Percentiles rank a stretch among this genome's conserved stretches.
Conservation (phyloP, 2,113 vertebrate genomes). For the Gymnorhina tibicen region DNA sequence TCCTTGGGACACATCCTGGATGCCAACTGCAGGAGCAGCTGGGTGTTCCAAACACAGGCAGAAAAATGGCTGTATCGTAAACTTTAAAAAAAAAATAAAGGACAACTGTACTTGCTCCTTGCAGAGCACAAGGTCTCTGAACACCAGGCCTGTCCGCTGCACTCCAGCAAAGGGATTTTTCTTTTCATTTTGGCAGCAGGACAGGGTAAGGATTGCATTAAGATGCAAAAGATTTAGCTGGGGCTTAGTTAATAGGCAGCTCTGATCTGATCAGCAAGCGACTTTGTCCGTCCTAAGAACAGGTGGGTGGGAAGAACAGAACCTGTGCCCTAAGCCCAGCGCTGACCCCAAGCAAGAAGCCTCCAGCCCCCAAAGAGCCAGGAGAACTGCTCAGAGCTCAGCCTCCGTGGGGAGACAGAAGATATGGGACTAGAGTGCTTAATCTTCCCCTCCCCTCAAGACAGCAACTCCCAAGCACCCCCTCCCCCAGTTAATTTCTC, state of each 20-base stretch:
- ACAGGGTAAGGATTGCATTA: background rate
- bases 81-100: background rate
- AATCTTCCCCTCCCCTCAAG: background rate
- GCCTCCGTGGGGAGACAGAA: background rate
- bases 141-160: background rate
- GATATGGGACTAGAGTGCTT: accelerated
- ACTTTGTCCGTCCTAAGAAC: background rate
- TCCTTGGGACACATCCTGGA: background rate
- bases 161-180: background rate
- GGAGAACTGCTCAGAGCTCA: background rate
- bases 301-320: background rate
- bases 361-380: background rate
- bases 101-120: background rate
- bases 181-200: background rate
- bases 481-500: background rate
- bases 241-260: background rate
- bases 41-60: background rate
- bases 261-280: background rate
- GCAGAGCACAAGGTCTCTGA: background rate
- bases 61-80: background rate
- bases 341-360: background rate
- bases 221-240: background rate
- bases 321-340: background rate
- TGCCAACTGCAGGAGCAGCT: background rate
- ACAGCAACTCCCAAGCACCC: background rate